These are phyloP conservation scores for Tonatia bakeri DNA, from an alignment of 2,113 vertebrate genomes.

Conservation along the genomic window DNA sequence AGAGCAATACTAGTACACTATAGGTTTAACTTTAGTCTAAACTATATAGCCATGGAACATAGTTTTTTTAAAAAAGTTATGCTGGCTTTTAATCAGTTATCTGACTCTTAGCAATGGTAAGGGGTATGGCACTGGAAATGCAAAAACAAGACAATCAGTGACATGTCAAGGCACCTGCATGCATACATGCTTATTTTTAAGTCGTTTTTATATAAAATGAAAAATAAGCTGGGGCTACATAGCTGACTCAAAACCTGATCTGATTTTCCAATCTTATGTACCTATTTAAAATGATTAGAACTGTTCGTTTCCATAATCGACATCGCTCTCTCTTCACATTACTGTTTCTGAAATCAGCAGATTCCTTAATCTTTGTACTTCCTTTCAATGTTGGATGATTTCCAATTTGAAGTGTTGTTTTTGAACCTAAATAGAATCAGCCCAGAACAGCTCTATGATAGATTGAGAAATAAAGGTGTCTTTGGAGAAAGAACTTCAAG, in stretches of 20 bases:
- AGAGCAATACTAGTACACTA: neutral
- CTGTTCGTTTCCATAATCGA: constrained; percentile 48
- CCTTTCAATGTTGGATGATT: constrained; percentile 51
- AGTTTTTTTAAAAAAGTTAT: neutral
- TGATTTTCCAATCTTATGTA: neutral
- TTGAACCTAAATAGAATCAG: constrained; percentile 60
- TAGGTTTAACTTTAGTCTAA: neutral
- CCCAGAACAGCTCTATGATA: constrained; percentile 37
- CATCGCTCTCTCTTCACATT: constrained; percentile 22
- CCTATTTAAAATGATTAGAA: constrained; percentile 41
- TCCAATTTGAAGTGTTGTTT: constrained; percentile 65
- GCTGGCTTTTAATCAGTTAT: constrained; percentile 50
- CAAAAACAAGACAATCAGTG: neutral
- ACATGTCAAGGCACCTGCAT: neutral
- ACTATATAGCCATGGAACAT: neutral
- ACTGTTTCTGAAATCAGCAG: constrained; percentile 49
- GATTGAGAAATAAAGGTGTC: constrained; percentile 63
- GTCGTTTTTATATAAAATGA: neutral
- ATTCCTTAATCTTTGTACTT: constrained; percentile 37
- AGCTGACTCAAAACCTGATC: constrained; percentile 2
- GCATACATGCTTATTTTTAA: neutral
- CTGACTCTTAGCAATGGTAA: constrained; percentile 51
- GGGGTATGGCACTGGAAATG: neutral
- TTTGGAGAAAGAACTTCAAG: constrained; percentile 65
- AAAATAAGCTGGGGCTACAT: neutral